phyloP scores from a whole-genome alignment of 92 coral and sea anemone genomes.

The Actinostola sp. region DNA sequence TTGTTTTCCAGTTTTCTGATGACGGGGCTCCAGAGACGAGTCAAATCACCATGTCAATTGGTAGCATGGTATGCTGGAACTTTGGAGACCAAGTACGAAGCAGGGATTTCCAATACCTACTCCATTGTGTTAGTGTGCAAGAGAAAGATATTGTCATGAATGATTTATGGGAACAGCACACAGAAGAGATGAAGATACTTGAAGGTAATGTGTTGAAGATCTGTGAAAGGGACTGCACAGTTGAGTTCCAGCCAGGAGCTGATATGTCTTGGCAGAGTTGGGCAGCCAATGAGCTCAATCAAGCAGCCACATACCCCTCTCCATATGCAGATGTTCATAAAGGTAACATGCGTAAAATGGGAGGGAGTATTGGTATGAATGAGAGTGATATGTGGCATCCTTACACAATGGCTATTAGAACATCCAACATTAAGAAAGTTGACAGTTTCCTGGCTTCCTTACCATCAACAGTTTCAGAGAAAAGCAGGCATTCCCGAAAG shows the following conservation, averaged over 20 bases:
- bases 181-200: constrained; percentile 52
- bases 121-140: constrained; percentile 53
- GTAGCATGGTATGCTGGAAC: constrained; percentile 55
- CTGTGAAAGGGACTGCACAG: constrained; percentile 32
- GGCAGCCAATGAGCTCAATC: constrained; percentile 58
- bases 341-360: constrained; percentile 31
- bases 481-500: no score
- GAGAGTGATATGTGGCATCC: constrained; percentile 3
- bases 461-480: no score
- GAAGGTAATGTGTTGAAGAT: constrained; percentile 47
- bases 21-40: constrained; percentile 59
- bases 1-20: constrained; percentile 48
- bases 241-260: constrained; percentile 63
- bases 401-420: background rate
- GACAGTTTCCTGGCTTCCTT: no score
- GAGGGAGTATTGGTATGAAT: constrained; percentile 8
- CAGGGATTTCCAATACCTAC: constrained; percentile 46
- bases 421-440: background rate
- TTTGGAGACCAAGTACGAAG: constrained; percentile 55
- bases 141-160: constrained; percentile 46
- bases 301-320: constrained; percentile 71
- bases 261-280: constrained; percentile 74
- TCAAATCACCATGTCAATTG: constrained; percentile 41
- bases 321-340: constrained; percentile 65
- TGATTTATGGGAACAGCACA: constrained; percentile 53